Conservation (phyloP, 2,113 vertebrate genomes). For the Corythoichthys intestinalis region DNA sequence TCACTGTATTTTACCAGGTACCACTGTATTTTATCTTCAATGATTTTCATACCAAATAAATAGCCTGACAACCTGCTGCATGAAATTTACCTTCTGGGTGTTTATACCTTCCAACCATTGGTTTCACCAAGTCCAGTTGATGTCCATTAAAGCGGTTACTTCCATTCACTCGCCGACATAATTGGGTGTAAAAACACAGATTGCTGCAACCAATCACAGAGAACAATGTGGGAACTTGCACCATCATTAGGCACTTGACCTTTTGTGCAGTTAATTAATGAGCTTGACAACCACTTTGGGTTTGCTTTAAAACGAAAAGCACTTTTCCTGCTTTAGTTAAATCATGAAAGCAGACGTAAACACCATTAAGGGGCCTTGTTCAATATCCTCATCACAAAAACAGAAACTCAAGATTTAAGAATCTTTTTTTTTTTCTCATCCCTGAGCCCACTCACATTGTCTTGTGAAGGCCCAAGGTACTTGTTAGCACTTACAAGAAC, state of each 20-base stretch:
- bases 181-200: slow-evolving; percentile 43
- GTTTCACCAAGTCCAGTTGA: neutral
- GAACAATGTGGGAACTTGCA: slow-evolving; percentile 35
- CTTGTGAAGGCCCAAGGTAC: neutral
- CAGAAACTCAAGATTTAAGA: neutral
- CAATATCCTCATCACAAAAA: slow-evolving; percentile 21
- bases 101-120: neutral
- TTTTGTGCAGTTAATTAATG: slow-evolving; percentile 65
- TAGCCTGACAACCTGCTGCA: no score
- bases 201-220: slow-evolving; percentile 33
- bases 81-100: neutral
- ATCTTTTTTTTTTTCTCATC: neutral
- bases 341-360: slow-evolving; percentile 10
- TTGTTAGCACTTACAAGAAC: slow-evolving; percentile 11
- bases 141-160: slow-evolving; percentile 7
- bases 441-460: neutral
- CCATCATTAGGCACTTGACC: slow-evolving; percentile 57
- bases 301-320: slow-evolving; percentile 23
- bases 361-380: slow-evolving; percentile 22
- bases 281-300: slow-evolving; percentile 39
- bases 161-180: slow-evolving; percentile 5
- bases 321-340: slow-evolving; percentile 12
- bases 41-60: no score
- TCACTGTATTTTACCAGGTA: no score
- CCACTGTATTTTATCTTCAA: no score